Evolutionary conservation across 1,140 invertebrate genomes (phyloP).

Genomic region (Pseudomyrmex gracilis): DNA sequence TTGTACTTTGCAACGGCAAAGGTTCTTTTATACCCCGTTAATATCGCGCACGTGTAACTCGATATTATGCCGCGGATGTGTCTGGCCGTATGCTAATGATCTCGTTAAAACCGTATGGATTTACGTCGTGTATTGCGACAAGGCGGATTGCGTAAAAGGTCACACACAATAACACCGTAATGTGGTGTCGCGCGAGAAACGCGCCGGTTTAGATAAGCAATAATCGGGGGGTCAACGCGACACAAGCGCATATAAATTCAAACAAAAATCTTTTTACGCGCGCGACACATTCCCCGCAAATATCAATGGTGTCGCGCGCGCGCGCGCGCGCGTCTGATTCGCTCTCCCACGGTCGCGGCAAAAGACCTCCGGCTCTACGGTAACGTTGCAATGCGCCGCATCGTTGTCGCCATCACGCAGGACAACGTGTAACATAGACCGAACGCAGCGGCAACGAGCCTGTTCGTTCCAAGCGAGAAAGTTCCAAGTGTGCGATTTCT

Average conservation of each 20-base stretch:
- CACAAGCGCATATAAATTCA: constrained; percentile 40
- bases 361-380: not conserved
- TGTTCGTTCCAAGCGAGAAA: constrained; percentile 71
- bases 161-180: not conserved
- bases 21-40: too few relatives aligned
- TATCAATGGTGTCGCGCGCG: constrained; percentile 61
- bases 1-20: constrained; percentile 13
- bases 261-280: constrained; percentile 60
- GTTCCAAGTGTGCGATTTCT: constrained; percentile 71
- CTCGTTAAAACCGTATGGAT: constrained; percentile 50
- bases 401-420: not conserved
- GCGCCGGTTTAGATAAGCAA: not conserved
- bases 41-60: not conserved
- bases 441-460: constrained; percentile 41
- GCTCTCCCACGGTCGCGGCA: constrained; percentile 67
- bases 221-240: not conserved
- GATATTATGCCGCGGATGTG: not conserved
- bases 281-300: constrained; percentile 35
- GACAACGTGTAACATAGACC: not conserved
- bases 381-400: not conserved
- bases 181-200: constrained; percentile 9
- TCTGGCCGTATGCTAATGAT: constrained; percentile 52
- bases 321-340: constrained; percentile 52
- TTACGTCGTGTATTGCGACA: constrained; percentile 21
- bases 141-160: constrained; percentile 29